These are phyloP conservation scores for Melanotaenia nigrans DNA, from an alignment of 2,797 vertebrate genomes.

Conservation along the genomic window DNA sequence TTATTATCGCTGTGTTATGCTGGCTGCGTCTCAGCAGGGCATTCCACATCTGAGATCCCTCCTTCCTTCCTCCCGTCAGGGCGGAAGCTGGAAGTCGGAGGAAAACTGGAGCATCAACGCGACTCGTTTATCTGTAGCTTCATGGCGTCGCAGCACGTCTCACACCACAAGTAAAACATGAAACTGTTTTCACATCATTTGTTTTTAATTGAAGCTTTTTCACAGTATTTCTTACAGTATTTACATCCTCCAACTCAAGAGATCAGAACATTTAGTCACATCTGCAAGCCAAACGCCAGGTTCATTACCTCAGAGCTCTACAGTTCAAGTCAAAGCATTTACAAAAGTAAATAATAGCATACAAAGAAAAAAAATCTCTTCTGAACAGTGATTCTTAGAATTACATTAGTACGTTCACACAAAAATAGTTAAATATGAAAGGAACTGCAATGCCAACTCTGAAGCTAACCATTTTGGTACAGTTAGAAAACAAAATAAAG, in stretches of 20 bases:
- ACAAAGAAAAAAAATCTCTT: constrained; percentile 56
- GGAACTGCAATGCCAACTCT: constrained; percentile 66
- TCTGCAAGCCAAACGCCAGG: constrained; percentile 22
- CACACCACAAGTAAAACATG: no score
- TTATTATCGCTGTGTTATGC: no score
- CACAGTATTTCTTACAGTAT: constrained; percentile 85
- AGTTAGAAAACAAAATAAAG: constrained; percentile 27
- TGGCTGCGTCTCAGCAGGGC: no score
- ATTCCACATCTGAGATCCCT: no score
- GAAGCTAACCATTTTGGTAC: constrained; percentile 63
- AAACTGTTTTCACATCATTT: no score
- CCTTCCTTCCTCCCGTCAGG: no score
- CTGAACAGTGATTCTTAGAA: constrained; percentile 70
- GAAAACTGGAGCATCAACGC: no score
- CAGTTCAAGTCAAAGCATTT: constrained; percentile 67
- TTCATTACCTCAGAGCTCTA: constrained; percentile 32
- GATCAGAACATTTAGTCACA: constrained; percentile 40
- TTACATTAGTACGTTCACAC: constrained; percentile 75
- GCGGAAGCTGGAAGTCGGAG: no score
- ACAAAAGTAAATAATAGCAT: constrained; percentile 60
- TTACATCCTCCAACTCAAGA: constrained; percentile 71
- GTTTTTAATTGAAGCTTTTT: constrained; percentile 35
- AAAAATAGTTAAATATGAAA: constrained; percentile 58
- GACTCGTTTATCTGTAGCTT: no score
- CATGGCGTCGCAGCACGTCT: no score